Conservation (phyloP, 2,113 vertebrate genomes). For the Origma solitaria region DNA sequence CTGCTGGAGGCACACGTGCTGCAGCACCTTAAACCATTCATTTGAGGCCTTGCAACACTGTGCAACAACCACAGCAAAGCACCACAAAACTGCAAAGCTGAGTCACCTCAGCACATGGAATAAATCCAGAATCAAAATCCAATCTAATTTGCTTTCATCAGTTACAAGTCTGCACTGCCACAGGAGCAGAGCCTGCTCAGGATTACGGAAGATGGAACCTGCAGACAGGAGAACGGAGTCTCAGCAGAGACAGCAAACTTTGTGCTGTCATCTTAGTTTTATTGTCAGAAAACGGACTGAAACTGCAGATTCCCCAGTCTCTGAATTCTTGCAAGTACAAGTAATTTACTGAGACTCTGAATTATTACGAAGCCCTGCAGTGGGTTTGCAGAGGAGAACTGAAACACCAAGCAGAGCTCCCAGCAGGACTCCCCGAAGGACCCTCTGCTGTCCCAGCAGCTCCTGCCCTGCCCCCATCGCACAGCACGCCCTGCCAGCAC, state of each 20-base stretch:
- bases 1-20: background rate
- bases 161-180: background rate
- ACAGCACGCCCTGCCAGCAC: background rate
- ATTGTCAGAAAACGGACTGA: background rate
- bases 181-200: background rate
- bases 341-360: background rate
- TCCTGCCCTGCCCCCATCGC: background rate
- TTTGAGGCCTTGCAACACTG: accelerated
- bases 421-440: background rate
- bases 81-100: background rate
- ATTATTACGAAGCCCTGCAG: background rate
- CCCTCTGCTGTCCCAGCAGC: background rate
- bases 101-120: background rate
- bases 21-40: background rate
- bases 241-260: background rate
- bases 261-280: background rate
- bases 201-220: background rate
- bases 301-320: background rate
- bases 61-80: background rate
- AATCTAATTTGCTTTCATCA: background rate
- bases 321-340: background rate
- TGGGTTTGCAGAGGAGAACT: background rate
- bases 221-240: background rate
- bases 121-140: background rate
- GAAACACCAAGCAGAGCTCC: background rate